These are phyloP conservation scores for Meleagris gallopavo DNA, from an alignment of 2,113 vertebrate species.

Conservation along the genomic window DNA sequence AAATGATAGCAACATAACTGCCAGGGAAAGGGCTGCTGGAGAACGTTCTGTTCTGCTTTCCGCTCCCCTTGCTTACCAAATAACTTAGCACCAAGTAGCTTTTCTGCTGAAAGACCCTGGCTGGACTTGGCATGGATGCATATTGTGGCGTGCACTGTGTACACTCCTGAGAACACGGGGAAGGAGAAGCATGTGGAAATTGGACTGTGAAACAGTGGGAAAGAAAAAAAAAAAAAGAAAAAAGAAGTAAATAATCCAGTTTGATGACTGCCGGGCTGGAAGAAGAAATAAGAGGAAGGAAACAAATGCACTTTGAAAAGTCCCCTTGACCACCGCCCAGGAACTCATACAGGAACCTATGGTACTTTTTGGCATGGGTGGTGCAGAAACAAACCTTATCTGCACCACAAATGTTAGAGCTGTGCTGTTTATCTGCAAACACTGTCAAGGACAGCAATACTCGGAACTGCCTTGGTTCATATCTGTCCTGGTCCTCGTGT, in stretches of 20 bases:
- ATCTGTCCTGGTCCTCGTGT: background rate
- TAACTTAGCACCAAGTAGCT: background rate
- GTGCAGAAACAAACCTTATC: background rate
- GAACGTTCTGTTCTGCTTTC: fast-evolving
- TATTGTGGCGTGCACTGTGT: fast-evolving
- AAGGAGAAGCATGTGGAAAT: background rate
- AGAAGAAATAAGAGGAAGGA: background rate
- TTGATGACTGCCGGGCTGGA: background rate
- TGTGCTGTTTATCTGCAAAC: background rate
- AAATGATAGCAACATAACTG: background rate
- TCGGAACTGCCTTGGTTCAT: background rate
- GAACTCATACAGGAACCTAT: background rate
- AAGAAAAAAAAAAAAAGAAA: background rate
- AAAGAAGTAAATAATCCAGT: background rate
- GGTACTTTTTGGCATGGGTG: background rate
- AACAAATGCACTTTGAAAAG: background rate
- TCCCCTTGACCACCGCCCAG: conserved; percentile 7
- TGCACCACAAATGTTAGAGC: background rate
- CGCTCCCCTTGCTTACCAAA: background rate
- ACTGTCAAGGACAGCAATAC: background rate
- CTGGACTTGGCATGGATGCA: background rate
- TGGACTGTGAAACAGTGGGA: background rate
- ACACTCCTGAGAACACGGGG: background rate
- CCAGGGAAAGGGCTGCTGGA: background rate
- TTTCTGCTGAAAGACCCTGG: background rate